Conservation (phyloP, 2,888 invertebrate species). For the Apodemia zela region DNA sequence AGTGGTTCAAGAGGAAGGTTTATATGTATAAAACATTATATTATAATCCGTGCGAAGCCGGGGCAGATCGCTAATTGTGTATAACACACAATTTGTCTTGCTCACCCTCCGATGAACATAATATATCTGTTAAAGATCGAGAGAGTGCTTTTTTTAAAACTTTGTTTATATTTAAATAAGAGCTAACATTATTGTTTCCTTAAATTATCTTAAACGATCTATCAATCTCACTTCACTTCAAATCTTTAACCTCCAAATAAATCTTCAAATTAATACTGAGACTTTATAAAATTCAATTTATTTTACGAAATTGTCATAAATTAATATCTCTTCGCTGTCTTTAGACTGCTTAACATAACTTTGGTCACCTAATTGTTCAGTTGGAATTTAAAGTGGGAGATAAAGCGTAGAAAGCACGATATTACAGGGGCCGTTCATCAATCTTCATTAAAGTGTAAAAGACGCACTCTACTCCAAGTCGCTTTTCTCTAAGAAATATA, state of each 20-base stretch:
- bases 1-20: too few species aligned
- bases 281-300: background rate
- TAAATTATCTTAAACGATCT: background rate
- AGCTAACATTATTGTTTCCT: background rate
- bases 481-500: constrained; percentile 15
- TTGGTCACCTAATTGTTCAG: constrained; percentile 21
- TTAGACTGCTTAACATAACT: constrained; percentile 17
- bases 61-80: too few species aligned
- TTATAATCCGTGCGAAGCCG: too few species aligned
- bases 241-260: background rate
- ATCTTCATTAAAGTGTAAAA: constrained; percentile 48
- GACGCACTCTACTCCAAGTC: constrained; percentile 33
- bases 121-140: too few species aligned
- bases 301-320: background rate
- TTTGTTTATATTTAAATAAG: too few species aligned
- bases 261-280: background rate
- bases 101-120: too few species aligned
- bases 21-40: too few species aligned
- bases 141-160: too few species aligned
- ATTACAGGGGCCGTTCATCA: constrained; percentile 41
- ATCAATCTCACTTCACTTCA: background rate
- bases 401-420: constrained; percentile 38
- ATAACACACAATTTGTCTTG: too few species aligned
- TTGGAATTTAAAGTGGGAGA: constrained; percentile 25
- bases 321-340: background rate